phyloP scores from a whole-genome alignment of 2,888 invertebrate genomes.

The Plagodis pulveraria region DNA sequence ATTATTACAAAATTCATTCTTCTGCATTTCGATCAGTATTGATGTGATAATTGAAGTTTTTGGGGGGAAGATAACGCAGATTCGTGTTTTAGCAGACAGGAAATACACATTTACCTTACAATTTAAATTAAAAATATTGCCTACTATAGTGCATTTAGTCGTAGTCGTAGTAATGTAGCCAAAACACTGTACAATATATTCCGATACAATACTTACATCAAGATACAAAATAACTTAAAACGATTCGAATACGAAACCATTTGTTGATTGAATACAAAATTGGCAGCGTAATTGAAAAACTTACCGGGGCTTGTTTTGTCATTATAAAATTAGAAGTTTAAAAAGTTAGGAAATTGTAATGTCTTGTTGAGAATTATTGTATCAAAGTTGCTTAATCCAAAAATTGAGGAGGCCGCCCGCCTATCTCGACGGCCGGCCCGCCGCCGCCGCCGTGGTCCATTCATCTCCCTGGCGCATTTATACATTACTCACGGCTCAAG shows the following conservation, averaged over 20 bases:
- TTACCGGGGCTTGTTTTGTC: conserved; percentile 34
- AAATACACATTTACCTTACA: too few species aligned
- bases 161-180: too few species aligned
- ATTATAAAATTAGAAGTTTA: conserved; percentile 43
- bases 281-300: conserved; percentile 37
- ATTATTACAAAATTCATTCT: too few species aligned
- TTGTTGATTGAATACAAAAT: conserved; percentile 29
- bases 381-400: conserved; percentile 71
- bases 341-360: conserved; percentile 53
- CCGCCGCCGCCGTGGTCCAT: conserved; percentile 62
- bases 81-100: too few species aligned
- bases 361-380: conserved; percentile 62
- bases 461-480: conserved; percentile 82
- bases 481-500: conserved; percentile 85
- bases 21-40: too few species aligned
- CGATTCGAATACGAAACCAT: conserved; percentile 23
- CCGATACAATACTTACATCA: neutral
- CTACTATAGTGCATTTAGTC: too few species aligned
- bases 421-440: conserved; percentile 60
- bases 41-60: too few species aligned
- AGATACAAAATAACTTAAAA: conserved; percentile 21
- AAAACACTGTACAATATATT: neutral
- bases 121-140: too few species aligned
- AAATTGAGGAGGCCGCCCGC: conserved; percentile 67
- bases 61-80: too few species aligned